Evolutionary conservation across 2,888 invertebrate species (phyloP).

Genomic region (Lasioglossum malachurum): DNA sequence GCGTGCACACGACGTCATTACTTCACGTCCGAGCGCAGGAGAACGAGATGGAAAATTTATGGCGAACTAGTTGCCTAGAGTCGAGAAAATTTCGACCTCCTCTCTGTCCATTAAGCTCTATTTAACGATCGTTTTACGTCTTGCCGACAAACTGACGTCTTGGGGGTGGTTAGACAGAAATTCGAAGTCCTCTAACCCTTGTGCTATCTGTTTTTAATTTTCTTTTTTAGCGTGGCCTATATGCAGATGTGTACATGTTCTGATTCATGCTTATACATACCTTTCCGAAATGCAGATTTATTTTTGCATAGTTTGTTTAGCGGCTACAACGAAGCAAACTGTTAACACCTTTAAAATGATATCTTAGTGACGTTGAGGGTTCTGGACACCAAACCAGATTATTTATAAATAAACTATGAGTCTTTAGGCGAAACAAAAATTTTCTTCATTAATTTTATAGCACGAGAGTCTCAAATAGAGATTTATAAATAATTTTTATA

Average conservation of each 20-base stretch:
- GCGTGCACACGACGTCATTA: constrained; percentile 77
- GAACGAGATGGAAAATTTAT: constrained; percentile 64
- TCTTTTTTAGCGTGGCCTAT: not conserved
- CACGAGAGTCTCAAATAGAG: too few species aligned
- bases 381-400: too few species aligned
- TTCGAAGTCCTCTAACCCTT: not conserved
- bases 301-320: too few species aligned
- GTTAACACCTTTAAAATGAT: too few species aligned
- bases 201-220: not conserved
- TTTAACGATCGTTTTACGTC: constrained; percentile 31
- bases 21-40: constrained; percentile 57
- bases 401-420: too few species aligned
- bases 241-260: not conserved
- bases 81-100: constrained; percentile 34
- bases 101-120: constrained; percentile 22
- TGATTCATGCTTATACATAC: not conserved
- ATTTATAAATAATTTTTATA: too few species aligned
- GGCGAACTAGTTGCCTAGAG: constrained; percentile 65
- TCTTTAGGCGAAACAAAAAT: too few species aligned
- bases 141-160: not conserved
- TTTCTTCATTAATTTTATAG: too few species aligned
- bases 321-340: too few species aligned
- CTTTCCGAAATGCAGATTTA: too few species aligned
- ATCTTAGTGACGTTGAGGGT: too few species aligned
- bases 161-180: not conserved